Percentiles rank a stretch among this genome's conserved stretches.
phyloP scores from a whole-genome alignment of 2,113 vertebrate species.

The Urocolius indicus region DNA sequence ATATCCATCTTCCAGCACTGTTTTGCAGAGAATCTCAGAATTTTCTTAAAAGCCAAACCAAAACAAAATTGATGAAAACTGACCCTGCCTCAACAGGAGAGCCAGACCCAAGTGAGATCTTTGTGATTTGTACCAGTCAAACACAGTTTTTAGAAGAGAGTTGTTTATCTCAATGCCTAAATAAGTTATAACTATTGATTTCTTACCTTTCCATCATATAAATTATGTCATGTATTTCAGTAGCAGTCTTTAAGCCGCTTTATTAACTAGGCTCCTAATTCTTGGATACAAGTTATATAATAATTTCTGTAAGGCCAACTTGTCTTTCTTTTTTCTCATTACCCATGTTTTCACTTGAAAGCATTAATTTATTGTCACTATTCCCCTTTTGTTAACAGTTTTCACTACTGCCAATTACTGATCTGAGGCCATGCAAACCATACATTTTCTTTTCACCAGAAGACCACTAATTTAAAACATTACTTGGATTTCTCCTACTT shows the following conservation, averaged over 20 bases:
- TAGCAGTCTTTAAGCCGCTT: background rate
- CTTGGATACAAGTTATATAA: background rate
- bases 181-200: background rate
- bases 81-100: background rate
- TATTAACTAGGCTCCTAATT: background rate
- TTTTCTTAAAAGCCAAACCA: background rate
- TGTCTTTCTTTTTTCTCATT: background rate
- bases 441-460: background rate
- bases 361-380: background rate
- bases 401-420: background rate
- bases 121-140: background rate
- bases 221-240: background rate
- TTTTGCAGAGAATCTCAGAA: background rate
- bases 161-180: background rate
- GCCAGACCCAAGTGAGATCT: background rate
- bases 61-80: rapidly evolving
- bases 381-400: background rate
- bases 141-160: background rate
- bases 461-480: background rate
- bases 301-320: background rate
- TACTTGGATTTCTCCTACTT: background rate
- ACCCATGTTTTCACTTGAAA: background rate
- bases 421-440: background rate
- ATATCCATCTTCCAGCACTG: background rate
- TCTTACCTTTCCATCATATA: background rate